phyloP scores from a whole-genome alignment of 2,797 vertebrate species.

The Crax fasciolata region DNA sequence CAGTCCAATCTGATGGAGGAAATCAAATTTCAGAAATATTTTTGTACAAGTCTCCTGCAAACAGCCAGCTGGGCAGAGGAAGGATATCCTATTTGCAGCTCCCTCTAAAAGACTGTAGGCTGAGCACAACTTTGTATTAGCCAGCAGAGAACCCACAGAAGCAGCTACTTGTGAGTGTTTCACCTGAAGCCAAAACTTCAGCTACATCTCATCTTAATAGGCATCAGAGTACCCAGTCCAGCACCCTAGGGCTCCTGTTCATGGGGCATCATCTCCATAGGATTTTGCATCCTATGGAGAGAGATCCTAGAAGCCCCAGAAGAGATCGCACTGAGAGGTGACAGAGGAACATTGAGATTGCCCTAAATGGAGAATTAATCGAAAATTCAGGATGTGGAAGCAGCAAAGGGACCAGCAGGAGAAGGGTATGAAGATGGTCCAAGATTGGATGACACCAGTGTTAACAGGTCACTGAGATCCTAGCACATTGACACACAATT shows the following conservation, averaged over 20 bases:
- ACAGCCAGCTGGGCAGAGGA: not conserved
- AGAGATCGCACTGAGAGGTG: not conserved
- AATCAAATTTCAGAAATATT: not conserved
- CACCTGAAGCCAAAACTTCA: not conserved
- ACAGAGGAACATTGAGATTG: not conserved
- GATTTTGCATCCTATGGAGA: not conserved
- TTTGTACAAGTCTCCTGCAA: not conserved
- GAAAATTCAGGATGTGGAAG: not conserved
- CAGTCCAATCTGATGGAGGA: not conserved
- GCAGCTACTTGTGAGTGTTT: rapidly evolving
- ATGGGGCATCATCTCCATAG: not conserved
- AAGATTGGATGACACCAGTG: not conserved
- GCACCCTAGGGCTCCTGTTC: not conserved
- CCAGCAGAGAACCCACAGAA: not conserved
- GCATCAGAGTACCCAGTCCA: not conserved
- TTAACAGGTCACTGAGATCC: not conserved
- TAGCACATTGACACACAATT: not conserved
- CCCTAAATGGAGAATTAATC: not conserved
- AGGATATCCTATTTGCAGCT: not conserved
- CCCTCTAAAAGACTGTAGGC: not conserved
- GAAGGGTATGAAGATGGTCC: not conserved
- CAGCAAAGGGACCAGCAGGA: not conserved
- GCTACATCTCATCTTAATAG: not conserved
- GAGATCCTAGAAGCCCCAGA: not conserved
- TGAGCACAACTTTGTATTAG: not conserved